Evolutionary conservation across 2,797 vertebrate species (phyloP).

Genomic region (Lycodopsis pacificus): DNA sequence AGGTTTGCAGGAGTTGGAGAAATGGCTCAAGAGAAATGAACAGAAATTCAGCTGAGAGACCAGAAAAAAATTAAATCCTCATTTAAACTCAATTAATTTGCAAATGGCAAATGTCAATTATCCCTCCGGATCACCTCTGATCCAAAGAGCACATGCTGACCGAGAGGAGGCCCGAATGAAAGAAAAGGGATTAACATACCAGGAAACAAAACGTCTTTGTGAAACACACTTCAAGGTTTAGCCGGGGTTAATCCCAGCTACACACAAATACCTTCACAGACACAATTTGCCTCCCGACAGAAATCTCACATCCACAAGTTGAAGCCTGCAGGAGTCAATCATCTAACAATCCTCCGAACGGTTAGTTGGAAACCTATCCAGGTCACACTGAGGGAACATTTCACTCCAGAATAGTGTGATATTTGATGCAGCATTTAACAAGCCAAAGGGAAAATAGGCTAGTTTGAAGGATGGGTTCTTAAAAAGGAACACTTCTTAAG

Average conservation of each 20-base stretch:
- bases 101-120: constrained; percentile 16
- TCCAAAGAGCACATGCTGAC: constrained; percentile 41
- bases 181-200: constrained; percentile 73
- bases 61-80: background rate
- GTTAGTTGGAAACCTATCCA: background rate
- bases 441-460: background rate
- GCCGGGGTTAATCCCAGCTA: constrained; percentile 65
- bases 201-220: constrained; percentile 79
- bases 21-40: background rate
- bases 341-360: background rate
- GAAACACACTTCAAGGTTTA: constrained; percentile 70
- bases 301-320: constrained; percentile 33
- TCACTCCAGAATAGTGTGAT: background rate
- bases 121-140: constrained; percentile 4
- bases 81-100: constrained; percentile 1
- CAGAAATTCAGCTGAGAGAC: background rate
- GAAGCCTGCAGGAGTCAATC: constrained; percentile 42
- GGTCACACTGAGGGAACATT: background rate
- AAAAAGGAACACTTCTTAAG: background rate
- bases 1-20: background rate
- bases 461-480: background rate
- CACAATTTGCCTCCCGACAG: constrained; percentile 21
- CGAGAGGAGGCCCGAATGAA: constrained; percentile 49
- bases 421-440: background rate
- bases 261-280: constrained; percentile 35